Conservation (phyloP, 2,113 vertebrate genomes). For the Ploceus nigricollis region DNA sequence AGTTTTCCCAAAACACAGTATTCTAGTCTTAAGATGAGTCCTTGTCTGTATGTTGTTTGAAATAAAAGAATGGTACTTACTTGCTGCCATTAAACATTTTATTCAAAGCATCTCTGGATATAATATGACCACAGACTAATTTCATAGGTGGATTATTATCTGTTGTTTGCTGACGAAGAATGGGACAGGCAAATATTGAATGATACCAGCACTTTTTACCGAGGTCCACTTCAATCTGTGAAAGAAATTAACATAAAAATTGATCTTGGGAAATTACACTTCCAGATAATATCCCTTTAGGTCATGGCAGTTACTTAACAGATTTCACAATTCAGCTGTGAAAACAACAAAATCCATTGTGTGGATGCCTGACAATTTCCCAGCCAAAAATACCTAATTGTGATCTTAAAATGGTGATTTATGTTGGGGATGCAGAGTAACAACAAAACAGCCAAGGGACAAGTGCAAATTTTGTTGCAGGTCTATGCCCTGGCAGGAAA, state of each 20-base stretch:
- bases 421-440: neutral
- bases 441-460: neutral
- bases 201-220: conserved; percentile 88
- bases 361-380: neutral
- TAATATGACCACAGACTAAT: conserved; percentile 86
- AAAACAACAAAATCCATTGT: neutral
- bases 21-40: neutral
- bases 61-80: conserved; percentile 70
- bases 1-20: neutral
- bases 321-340: neutral
- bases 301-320: neutral
- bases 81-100: conserved; percentile 91
- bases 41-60: neutral
- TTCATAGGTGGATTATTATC: conserved; percentile 88
- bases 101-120: conserved; percentile 87
- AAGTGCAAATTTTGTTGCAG: neutral
- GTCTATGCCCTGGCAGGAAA: neutral
- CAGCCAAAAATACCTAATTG: neutral
- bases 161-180: conserved; percentile 87
- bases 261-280: neutral
- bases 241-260: neutral
- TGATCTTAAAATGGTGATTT: neutral
- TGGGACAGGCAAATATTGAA: conserved; percentile 87
- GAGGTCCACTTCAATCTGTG: conserved; percentile 85
- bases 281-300: neutral